These are phyloP conservation scores for Gopherus evgoodei DNA, from an alignment of 2,113 vertebrate genomes.

Conservation along the genomic window DNA sequence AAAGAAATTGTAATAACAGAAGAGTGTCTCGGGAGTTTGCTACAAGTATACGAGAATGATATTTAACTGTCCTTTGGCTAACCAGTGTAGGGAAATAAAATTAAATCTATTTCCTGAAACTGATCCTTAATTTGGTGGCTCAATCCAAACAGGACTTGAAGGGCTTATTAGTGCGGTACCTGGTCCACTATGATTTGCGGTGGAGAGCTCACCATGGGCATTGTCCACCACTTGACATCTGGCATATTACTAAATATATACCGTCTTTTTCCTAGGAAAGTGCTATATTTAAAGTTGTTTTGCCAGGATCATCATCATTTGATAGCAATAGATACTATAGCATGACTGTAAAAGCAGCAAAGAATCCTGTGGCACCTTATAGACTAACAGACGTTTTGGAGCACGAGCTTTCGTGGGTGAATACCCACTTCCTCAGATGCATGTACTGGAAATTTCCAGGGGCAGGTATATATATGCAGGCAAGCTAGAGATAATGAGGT, in stretches of 20 bases:
- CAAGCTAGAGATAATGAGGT: no score
- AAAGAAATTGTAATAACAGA: slow-evolving; percentile 1
- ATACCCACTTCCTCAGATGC: no score
- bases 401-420: no score
- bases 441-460: no score
- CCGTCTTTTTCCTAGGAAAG: slow-evolving; percentile 13
- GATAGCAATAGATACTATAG: not conserved
- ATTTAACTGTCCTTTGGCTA: not conserved
- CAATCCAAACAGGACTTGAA: not conserved
- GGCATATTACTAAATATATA: not conserved
- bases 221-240: slow-evolving; percentile 33
- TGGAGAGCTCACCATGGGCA: not conserved
- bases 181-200: not conserved
- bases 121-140: not conserved
- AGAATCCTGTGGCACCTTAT: no score
- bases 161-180: slow-evolving; percentile 11
- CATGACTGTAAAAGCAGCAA: not conserved
- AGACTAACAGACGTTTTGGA: no score
- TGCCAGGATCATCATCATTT: not conserved
- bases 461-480: no score
- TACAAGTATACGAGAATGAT: fast-evolving
- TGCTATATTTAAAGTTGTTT: not conserved
- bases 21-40: not conserved
- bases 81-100: not conserved
- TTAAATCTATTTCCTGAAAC: not conserved